A percentile compares a stretch with the other conserved stretches of the same genome.
phyloP scores from a whole-genome alignment of 2,888 invertebrate genomes.

The Xestoiulus laeticollis region DNA sequence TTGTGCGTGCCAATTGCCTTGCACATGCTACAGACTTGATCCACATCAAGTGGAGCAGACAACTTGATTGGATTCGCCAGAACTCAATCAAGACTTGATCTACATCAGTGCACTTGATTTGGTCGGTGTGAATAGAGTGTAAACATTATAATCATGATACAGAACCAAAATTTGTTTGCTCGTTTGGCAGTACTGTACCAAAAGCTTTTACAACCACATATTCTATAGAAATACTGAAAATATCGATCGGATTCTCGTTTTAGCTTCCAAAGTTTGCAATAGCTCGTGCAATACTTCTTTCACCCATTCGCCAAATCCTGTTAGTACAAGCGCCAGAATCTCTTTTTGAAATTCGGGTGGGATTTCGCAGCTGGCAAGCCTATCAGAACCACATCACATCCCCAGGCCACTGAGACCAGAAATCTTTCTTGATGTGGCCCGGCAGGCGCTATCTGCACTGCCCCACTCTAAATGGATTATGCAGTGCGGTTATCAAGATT shows the following conservation, averaged over 20 bases:
- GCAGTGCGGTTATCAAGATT: conserved; percentile 21
- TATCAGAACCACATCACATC: neutral
- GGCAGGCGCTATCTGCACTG: conserved; percentile 6
- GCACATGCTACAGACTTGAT: no score
- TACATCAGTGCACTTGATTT: no score
- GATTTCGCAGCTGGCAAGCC: neutral
- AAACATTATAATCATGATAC: no score
- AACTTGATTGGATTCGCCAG: no score
- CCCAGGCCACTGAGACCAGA: conserved; percentile 2
- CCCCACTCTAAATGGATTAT: conserved; percentile 26
- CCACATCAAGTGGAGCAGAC: no score
- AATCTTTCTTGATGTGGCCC: neutral
- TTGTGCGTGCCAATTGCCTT: no score
- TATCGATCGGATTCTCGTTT: neutral
- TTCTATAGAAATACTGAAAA: neutral
- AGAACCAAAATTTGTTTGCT: no score
- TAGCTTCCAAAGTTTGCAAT: neutral
- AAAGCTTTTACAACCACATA: neutral
- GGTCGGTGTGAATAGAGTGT: no score
- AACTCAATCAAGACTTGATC: no score
- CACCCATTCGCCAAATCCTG: neutral
- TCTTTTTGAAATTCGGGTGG: neutral
- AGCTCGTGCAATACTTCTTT: neutral
- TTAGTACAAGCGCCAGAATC: neutral
- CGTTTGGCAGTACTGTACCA: no score